A percentile compares a stretch with the other conserved stretches of the same genome.
Conservation (phyloP, 1,140 invertebrate genomes). For the Pseudomyrmex cubaensis region DNA sequence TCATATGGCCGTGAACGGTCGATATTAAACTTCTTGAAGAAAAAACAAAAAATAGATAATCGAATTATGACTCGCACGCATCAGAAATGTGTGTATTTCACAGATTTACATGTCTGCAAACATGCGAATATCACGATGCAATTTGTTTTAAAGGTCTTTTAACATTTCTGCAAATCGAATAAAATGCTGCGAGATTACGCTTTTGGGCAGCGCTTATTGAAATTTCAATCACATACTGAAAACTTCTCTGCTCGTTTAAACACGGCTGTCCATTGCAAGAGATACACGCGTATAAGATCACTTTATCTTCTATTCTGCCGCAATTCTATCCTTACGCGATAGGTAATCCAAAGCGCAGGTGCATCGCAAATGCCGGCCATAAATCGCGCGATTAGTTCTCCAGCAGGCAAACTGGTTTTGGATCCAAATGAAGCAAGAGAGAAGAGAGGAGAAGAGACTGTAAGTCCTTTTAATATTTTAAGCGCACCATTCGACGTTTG, state of each 20-base stretch:
- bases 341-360: conserved; percentile 66
- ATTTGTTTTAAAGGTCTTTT: conserved; percentile 12
- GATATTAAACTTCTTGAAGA: conserved; percentile 26
- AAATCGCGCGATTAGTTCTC: conserved; percentile 68
- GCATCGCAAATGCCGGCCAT: conserved; percentile 62
- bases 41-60: conserved; percentile 29
- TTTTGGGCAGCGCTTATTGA: conserved; percentile 32
- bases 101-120: not conserved
- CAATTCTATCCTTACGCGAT: conserved; percentile 20
- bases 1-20: conserved; percentile 26
- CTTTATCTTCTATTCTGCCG: conserved; percentile 47
- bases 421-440: conserved; percentile 38
- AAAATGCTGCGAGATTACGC: conserved; percentile 21
- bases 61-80: conserved; percentile 40
- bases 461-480: conserved; percentile 73
- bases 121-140: too few species aligned
- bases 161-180: conserved; percentile 26
- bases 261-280: conserved; percentile 16
- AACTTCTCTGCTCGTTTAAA: conserved; percentile 25
- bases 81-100: not conserved
- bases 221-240: conserved; percentile 40
- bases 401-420: conserved; percentile 66
- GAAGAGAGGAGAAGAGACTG: not conserved
- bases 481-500: conserved; percentile 59
- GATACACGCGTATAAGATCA: conserved; percentile 12